Percentiles rank a stretch among this genome's conserved stretches.
Evolutionary conservation across 1,140 invertebrate genomes (phyloP).

Genomic region (Apocrypta bakeri): DNA sequence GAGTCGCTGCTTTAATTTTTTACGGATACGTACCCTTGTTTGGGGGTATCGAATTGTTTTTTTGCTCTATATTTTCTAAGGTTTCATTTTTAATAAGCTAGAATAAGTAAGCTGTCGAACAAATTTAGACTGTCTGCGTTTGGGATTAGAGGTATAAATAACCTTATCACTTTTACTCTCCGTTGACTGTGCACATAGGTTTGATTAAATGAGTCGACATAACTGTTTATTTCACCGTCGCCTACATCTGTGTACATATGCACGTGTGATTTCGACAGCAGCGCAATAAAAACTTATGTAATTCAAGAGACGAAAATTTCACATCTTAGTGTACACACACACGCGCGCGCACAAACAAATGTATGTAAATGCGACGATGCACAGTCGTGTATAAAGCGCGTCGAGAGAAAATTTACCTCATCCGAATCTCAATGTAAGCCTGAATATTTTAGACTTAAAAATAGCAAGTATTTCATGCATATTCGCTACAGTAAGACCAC

Average conservation of each 20-base stretch:
- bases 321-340: background rate
- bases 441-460: background rate
- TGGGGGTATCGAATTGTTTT: background rate
- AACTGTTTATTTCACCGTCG: background rate
- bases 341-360: no score
- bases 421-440: background rate
- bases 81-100: background rate
- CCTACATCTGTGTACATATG: background rate
- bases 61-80: background rate
- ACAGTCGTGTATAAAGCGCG: no score
- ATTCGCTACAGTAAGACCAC: no score
- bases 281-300: background rate
- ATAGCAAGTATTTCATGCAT: background rate
- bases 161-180: background rate
- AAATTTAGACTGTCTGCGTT: no score
- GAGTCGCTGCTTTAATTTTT: background rate
- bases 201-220: constrained; percentile 5
- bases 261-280: background rate
- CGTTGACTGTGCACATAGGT: background rate
- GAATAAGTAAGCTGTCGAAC: no score
- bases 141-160: no score
- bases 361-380: no score
- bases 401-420: no score
- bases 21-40: background rate
- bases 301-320: background rate